Base-by-base conservation (phyloP, 2,888 invertebrate genomes). In the Vesta saturnalis region DNA sequence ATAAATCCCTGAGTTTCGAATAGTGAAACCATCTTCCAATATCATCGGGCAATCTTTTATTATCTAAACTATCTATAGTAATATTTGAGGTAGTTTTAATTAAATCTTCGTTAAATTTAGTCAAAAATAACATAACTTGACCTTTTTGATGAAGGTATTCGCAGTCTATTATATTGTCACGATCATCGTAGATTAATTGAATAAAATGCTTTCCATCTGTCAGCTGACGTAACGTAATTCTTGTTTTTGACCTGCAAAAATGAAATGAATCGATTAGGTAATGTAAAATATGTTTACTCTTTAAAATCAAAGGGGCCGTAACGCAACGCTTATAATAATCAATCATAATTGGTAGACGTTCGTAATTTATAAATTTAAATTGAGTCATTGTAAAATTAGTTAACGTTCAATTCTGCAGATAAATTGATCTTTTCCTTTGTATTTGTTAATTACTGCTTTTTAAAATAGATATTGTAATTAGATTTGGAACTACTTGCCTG, bases 171-270 rank as follows among this genome's bases (percentile, higher is more conserved):
- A 92, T 83, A 65, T 82, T 84, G 75, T 88, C 87, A 76, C 86
- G 85, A 76, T 86, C 86, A 60, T 88, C 85, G 85, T 90, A 91
- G 74, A 92, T 91, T 35, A 91, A 82, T 83, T 92, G 91, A 55
- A 92, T 87, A 81, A 92, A 87, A 82, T 89, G 89, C 75, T 85
- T 85, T 64, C 91, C 90, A 78, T 91, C 89, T n/a, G 90, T 88
- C 73, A 92, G 83, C 81, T 92, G 91, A 16, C 91, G 88, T 19
- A 91, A 86, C 73, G 86, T 87, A 18, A 91, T 80, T 1, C 88
- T 89, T 57, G 81, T 80, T 66, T 88, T 88, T 85, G 19, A 73
- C 30, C 69, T 69, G 54, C 21, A 67, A 67, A 14, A 43, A 19
- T 59, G 58, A 49, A 23, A 14, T 39, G 8, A 39, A 39, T n/a